Percentiles rank a stretch among this genome's conserved stretches.
phyloP scores from a whole-genome alignment of 2,888 invertebrate genomes.

The Biston betularia region DNA sequence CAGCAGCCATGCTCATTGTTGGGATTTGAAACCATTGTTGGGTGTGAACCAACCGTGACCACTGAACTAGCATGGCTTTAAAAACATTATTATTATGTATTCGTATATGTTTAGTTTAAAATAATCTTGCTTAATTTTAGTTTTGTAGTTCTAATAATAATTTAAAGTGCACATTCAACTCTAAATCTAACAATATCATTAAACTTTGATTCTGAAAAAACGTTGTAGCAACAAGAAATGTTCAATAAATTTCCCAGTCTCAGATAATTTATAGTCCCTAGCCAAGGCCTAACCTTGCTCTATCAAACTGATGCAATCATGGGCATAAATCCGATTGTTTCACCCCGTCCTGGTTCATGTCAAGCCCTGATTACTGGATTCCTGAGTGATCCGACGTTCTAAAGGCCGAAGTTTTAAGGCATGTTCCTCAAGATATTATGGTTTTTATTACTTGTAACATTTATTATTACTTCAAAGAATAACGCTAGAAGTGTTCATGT shows the following conservation, averaged over 20 bases:
- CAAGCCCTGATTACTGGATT: constrained; percentile 16
- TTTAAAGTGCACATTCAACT: too few relatives aligned
- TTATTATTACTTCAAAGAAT: too few relatives aligned
- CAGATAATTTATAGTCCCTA: neutral
- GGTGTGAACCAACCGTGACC: too few relatives aligned
- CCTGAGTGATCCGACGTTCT: constrained; percentile 8
- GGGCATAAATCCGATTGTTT: constrained; percentile 20
- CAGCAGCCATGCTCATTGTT: too few relatives aligned
- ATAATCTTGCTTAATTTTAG: too few relatives aligned
- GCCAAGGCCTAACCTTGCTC: constrained; percentile 25
- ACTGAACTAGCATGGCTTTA: too few relatives aligned
- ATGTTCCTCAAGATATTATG: neutral
- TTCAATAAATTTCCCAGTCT: neutral
- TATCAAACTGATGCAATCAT: constrained; percentile 33
- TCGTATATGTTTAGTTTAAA: too few relatives aligned
- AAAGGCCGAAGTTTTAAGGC: neutral
- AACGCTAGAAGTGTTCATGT: too few relatives aligned
- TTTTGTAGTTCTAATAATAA: too few relatives aligned
- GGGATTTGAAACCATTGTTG: too few relatives aligned
- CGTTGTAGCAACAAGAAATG: neutral
- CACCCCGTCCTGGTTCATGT: constrained; percentile 10
- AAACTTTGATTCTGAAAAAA: too few relatives aligned
- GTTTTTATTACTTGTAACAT: neutral
- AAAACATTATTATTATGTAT: too few relatives aligned
- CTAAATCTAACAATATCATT: neutral